Base-by-base conservation (phyloP, 2,888 invertebrate species). In the Calameuta pallipes region DNA sequence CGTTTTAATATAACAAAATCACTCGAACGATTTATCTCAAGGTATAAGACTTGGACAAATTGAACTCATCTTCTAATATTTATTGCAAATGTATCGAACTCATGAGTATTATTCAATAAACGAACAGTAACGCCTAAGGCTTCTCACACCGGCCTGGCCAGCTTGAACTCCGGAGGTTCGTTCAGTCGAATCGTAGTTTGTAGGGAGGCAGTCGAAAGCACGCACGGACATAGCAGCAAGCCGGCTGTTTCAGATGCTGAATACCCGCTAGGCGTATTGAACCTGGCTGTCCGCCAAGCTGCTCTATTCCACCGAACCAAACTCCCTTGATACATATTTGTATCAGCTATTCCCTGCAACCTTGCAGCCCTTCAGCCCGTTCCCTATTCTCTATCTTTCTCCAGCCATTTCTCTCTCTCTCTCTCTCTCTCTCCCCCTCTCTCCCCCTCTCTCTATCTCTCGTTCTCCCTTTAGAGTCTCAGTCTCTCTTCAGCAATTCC, bases 321-420 rank as follows among this genome's bases (percentile, higher is more conserved):
- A 79, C 79, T 79, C 74, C 74, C 76, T 74, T 74, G 76, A 79
- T 79, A 76, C 79, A 79, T 79, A 76, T 79, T 79, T 79, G 76
- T 79, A 79, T 74, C 79, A 76, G 76, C 76, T 74, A 76, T 73
- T 74, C 36, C 76, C 41, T 36, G 68, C 74, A 70, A 70, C 30
- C 70, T 15, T 70, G 12, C 70, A 70, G 4, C 70, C 33, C 70
- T 70, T 37, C 76, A 37, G 31, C 34, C 34, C 11, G 6, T 56
- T 70, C 71, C 70, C 31, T 31, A 36, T 33, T 71, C 68, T 30
- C 41, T 56, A 56, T 75, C 73, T 71, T 23, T 33, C 56, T 78
- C 76, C 41, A 41, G 15, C 41, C 41, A 41, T 23, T 41, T 15
- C 15, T 41, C 41, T 41, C 41, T 6, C 6, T 41, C 1, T 6